Base-by-base conservation (phyloP, 37 sponge, comb jelly and placozoan genomes). In the Haliclona indistincta region DNA sequence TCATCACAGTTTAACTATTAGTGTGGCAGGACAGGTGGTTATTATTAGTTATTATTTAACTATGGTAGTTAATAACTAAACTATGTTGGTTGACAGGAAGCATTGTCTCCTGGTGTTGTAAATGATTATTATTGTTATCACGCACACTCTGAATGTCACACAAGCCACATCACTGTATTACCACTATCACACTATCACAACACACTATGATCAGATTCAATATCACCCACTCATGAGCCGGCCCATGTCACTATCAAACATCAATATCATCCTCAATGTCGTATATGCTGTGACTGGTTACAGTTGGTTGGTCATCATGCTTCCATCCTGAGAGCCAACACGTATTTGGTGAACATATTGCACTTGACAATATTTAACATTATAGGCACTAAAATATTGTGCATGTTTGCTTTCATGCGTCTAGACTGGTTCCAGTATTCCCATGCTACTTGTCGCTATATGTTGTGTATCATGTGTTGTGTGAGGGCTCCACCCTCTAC, bases 271-370 rank as follows among this genome's bases (percentile, higher is more conserved):
- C 10, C 15, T 47, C 13, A 25, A 41, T 20, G 40, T 28, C 11
- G 25, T 39, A 43, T 73, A 39, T 19, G 30, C 22, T 41, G 89
- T 91, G 79, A 93, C 84, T 81, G 99, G 95, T 42, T 98, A 95
- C 68, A 91, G 74, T 81, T 98, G 7, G 96, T 96, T 4, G 99
- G 99, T 29, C 99, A 98, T 77, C 37, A 64, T 82, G 95, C 42
- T 98, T 95, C 45, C 99, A 98, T 36, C 99, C 99, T 36, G 84
- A 89, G 96, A 98, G 43, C 99, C 99, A 17, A 95, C 95, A 32
- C 51, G 94, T 94, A 64, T 86, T 87, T 72, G 11, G n/a, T n/a
- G n/a, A n/a, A n/a, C n/a, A n/a, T n/a, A n/a, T n/a, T n/a, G n/a
- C n/a, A n/a, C n/a, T n/a, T n/a, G n/a, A n/a, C n/a, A n/a, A n/a